Evolutionary conservation across 2,888 invertebrate genomes (phyloP), one percentile per base, ranked within the genome.

Genomic region (Lasioglossum malachurum): DNA sequence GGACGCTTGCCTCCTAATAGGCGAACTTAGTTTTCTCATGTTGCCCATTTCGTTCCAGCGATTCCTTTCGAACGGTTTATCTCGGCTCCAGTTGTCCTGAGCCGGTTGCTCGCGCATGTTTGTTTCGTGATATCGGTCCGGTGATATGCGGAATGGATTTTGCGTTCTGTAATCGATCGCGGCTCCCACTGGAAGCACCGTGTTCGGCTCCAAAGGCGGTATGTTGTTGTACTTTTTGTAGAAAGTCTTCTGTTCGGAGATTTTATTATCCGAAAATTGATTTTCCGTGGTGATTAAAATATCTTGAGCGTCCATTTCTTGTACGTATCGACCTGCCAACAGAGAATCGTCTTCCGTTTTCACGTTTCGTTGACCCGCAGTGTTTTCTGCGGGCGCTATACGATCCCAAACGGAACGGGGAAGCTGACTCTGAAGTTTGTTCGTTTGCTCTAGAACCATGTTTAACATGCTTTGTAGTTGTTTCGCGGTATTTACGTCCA

Each of bases 401-500:
- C 95, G 93, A 90, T 95, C 94, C 95, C 95, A 95, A n/a, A 95
- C 95, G 2, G 95, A 94, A 46, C 94, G 90, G 0, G 95, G 94
- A 78, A 95, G 82, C 80, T 95, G 95, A 90, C 84, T 94, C 53
- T 94, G 94, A 2, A 95, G 85, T 78, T 94, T 94, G 78, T 93
- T 95, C 2, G 95, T 94, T 83, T 95, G 94, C 53, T 94, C 94
- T n/a, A 95, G 87, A 5, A 94, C 95, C 83, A 93, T 92, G 75
- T 93, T 94, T 38, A 95, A 85, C 92, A 95, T 94, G 57, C 90
- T 93, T 76, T 95, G 94, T 41, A 95, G 79, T 75, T 95, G 93
- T 79, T 95, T 94, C 0, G 95, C 95, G 0, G 95, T 94, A 19
- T 90, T 90, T 3, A 86, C 88, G 46, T 95, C 94, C 0, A 95